Evolutionary conservation across 2,888 invertebrate genomes (phyloP).

Genomic region (Linhomoeus sp.): DNA sequence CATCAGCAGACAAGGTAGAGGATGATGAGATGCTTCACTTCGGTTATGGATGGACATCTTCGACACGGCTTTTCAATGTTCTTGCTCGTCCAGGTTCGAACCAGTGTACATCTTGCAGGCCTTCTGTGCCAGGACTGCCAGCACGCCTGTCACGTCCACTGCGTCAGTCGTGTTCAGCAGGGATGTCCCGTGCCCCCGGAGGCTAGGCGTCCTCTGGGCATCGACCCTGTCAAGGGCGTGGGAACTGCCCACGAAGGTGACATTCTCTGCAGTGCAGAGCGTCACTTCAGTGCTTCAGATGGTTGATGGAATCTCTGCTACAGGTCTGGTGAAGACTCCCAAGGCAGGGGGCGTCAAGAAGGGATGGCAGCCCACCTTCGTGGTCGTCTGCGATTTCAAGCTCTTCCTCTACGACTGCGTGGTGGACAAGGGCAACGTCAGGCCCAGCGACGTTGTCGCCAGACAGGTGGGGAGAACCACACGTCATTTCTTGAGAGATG

Average conservation of each 20-base stretch:
- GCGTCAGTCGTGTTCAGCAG: slow-evolving; percentile 47
- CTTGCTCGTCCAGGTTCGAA: too few species aligned
- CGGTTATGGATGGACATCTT: slow-evolving; percentile 14
- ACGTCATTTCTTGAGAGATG: too few species aligned
- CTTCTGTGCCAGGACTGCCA: slow-evolving; percentile 22
- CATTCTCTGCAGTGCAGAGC: too few species aligned
- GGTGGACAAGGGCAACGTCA: slow-evolving; percentile 10
- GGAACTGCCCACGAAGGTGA: slow-evolving; percentile 59
- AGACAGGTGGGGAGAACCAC: too few species aligned
- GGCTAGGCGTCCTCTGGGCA: slow-evolving; percentile 69
- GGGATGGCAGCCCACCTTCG: slow-evolving; percentile 92
- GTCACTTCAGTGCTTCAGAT: too few species aligned
- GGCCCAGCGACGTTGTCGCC: too few species aligned
- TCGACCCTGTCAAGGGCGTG: slow-evolving; percentile 68
- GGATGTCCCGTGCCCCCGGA: slow-evolving; percentile 80
- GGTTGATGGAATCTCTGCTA: neutral
- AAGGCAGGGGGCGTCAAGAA: slow-evolving; percentile 91
- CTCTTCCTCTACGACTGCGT: slow-evolving; percentile 76
- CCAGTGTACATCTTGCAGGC: too few species aligned
- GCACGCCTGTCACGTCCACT: slow-evolving; percentile 71
- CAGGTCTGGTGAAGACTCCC: slow-evolving; percentile 38
- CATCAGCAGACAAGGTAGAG: slow-evolving; percentile 78
- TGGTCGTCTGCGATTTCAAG: slow-evolving; percentile 97
- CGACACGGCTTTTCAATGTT: too few species aligned
- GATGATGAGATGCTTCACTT: neutral